A percentile compares a stretch with the other conserved stretches of the same genome.
Conservation (phyloP, 2,797 vertebrate genomes). For the Oceanodroma leucorhoa region DNA sequence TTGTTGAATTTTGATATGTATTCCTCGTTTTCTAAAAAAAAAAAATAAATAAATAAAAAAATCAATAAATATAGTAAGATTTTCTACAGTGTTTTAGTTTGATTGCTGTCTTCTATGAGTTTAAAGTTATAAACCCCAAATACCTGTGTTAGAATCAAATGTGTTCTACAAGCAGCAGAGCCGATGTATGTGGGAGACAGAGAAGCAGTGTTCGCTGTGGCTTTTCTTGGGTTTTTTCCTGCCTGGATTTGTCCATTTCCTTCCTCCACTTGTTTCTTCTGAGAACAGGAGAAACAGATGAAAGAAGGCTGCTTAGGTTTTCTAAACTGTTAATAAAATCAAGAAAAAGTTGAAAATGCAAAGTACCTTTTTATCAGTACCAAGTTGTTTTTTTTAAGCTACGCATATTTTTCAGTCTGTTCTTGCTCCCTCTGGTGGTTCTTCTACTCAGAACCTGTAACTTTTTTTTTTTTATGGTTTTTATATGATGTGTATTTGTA, state of each 20-base stretch:
- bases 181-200: fast-evolving
- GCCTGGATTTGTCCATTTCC: not conserved
- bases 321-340: not conserved
- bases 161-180: not conserved
- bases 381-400: not conserved
- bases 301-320: not conserved
- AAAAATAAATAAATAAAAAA: not conserved
- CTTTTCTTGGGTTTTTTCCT: not conserved
- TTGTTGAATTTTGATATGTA: not conserved
- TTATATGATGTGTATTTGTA: fast-evolving
- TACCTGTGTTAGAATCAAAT: fast-evolving
- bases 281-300: not conserved
- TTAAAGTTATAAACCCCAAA: not conserved
- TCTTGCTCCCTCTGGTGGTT: conserved; percentile 58
- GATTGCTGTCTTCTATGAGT: not conserved
- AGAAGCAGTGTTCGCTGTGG: not conserved
- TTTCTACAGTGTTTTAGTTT: not conserved
- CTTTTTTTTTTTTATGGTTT: not conserved
- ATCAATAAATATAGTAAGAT: not conserved
- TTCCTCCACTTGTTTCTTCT: not conserved
- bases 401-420: fast-evolving
- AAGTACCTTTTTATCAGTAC: not conserved
- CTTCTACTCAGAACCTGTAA: not conserved
- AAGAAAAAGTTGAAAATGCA: not conserved
- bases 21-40: not conserved